These are phyloP conservation scores for Cataglyphis rosenhaueri DNA, from an alignment of 2,888 invertebrate genomes.

Conservation along the genomic window DNA sequence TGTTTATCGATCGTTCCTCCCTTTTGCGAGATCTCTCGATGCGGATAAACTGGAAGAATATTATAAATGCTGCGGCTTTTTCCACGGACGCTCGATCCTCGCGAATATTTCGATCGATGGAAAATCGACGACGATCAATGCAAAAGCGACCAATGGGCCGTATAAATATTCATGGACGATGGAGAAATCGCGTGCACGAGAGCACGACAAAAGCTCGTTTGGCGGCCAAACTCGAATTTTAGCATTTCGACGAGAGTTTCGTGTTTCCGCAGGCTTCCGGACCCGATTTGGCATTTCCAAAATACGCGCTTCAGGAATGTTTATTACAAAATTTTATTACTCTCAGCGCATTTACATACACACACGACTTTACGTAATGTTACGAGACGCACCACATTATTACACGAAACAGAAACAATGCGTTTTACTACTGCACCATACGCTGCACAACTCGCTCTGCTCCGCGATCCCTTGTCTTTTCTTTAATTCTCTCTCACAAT, in stretches of 20 bases:
- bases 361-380: conserved; percentile 20
- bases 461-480: neutral
- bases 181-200: conserved; percentile 4
- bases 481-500: neutral
- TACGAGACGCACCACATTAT: conserved; percentile 45
- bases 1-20: conserved; percentile 32
- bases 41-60: conserved; percentile 21
- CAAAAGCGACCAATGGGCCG: neutral
- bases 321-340: conserved; percentile 64
- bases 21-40: conserved; percentile 4
- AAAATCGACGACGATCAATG: conserved; percentile 15
- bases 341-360: neutral
- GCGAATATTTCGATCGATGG: conserved; percentile 40
- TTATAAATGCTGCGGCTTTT: conserved; percentile 31
- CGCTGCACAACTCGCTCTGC: no score
- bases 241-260: conserved; percentile 39
- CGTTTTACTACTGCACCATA: neutral
- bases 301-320: conserved; percentile 59
- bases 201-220: conserved; percentile 50
- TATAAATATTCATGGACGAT: conserved; percentile 28
- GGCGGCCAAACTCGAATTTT: conserved; percentile 58
- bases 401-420: conserved; percentile 44
- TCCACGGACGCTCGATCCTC: neutral
- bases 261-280: conserved; percentile 22
- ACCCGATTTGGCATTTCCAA: conserved; percentile 58